phyloP scores from a whole-genome alignment of 2,888 invertebrate genomes.

The Conops quadrifasciatus region DNA sequence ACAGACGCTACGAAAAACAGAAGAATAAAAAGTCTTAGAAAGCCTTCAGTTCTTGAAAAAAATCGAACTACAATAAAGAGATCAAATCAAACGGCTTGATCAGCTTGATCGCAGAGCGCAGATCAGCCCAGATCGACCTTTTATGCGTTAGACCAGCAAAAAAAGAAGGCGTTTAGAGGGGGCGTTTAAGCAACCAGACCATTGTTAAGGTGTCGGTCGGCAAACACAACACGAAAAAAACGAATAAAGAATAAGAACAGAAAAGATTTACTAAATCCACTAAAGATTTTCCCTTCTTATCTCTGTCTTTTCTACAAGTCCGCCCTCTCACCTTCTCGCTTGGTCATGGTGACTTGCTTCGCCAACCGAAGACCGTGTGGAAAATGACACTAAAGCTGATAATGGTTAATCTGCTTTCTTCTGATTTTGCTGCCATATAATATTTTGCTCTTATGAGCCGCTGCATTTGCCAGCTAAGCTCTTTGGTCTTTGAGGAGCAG shows the following conservation, averaged over 20 bases:
- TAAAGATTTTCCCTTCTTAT: background rate
- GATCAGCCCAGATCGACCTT: background rate
- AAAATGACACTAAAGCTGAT: conserved; percentile 50
- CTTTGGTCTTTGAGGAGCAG: background rate
- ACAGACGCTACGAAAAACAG: conserved; percentile 1
- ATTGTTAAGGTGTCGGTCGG: conserved; percentile 25
- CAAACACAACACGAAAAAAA: conserved; percentile 18
- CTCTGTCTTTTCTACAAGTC: too few relatives aligned
- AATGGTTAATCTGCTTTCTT: conserved; percentile 54
- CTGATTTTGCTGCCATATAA: background rate
- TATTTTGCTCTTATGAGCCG: background rate
- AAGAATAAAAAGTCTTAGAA: background rate
- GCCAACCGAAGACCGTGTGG: conserved; percentile 51
- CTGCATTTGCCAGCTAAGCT: conserved; percentile 3
- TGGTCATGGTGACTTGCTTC: conserved; percentile 37
- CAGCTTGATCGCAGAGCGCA: background rate
- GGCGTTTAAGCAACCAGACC: conserved; percentile 31
- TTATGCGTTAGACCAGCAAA: background rate
- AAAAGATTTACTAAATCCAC: conserved; percentile 27
- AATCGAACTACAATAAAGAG: conserved; percentile 23
- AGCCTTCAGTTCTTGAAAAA: too few relatives aligned
- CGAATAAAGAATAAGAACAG: conserved; percentile 25
- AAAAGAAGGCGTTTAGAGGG: background rate
- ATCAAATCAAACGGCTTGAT: conserved; percentile 15
- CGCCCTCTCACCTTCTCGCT: too few relatives aligned